Evolutionary conservation across 2,113 vertebrate genomes (phyloP).

Genomic region (Chitala chitala): DNA sequence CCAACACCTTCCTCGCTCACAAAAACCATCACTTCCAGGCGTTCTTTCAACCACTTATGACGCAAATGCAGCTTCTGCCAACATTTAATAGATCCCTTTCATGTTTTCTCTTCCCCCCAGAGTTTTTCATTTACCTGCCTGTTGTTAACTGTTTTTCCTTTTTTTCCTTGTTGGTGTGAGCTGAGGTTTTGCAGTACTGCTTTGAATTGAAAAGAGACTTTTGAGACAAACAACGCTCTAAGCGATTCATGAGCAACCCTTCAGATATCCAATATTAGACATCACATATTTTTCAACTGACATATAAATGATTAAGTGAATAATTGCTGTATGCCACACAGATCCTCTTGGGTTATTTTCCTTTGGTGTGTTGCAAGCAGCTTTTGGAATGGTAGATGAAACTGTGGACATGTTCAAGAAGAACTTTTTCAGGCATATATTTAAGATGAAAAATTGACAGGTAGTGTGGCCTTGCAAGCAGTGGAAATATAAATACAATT

Average conservation of each 20-base stretch:
- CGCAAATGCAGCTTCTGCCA: slow-evolving; percentile 55
- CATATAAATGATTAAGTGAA: slow-evolving; percentile 45
- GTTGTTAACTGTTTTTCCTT: slow-evolving; percentile 35
- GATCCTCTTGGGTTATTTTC: background rate
- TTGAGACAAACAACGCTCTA: slow-evolving; percentile 44
- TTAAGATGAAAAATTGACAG: no score
- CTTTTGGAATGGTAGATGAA: no score
- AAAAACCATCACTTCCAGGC: slow-evolving; percentile 50
- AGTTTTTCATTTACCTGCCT: slow-evolving; percentile 50
- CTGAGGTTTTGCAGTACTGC: slow-evolving; percentile 38
- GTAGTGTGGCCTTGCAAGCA: no score
- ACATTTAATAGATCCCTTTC: slow-evolving; percentile 56
- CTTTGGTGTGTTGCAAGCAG: background rate
- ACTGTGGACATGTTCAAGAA: no score
- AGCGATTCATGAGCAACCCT: slow-evolving; percentile 38
- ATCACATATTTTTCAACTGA: slow-evolving; percentile 37
- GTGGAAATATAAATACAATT: no score
- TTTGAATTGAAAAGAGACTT: slow-evolving; percentile 40
- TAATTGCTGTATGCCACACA: slow-evolving; percentile 44
- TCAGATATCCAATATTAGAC: slow-evolving; percentile 38
- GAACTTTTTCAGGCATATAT: no score
- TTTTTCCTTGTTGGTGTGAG: slow-evolving; percentile 37
- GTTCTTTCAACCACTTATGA: slow-evolving; percentile 59
- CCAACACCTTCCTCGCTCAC: slow-evolving; percentile 47
- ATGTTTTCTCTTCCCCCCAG: slow-evolving; percentile 47